phyloP scores from a whole-genome alignment of 2,113 vertebrate species.

The Marmota monax region DNA sequence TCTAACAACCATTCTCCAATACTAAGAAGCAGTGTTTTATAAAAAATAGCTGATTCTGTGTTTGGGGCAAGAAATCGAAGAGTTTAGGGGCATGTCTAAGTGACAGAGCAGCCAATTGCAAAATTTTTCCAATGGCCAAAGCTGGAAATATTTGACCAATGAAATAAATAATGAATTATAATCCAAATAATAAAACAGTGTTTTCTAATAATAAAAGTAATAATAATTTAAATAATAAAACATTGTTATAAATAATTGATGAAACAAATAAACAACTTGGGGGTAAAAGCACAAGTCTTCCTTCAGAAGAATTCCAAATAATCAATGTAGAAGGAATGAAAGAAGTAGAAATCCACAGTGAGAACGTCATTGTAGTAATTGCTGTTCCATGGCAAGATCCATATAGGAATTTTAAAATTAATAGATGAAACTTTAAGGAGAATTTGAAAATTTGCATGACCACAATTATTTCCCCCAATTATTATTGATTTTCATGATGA shows the following conservation, averaged over 20 bases:
- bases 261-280: not conserved
- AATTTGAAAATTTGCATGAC: not conserved
- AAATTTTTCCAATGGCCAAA: not conserved
- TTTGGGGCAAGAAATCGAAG: not conserved
- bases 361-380: not conserved
- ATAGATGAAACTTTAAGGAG: not conserved
- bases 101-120: not conserved
- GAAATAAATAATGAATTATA: not conserved
- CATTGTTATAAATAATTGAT: not conserved
- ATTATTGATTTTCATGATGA: not conserved
- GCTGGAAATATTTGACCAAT: not conserved
- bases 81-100: not conserved
- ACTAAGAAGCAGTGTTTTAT: not conserved
- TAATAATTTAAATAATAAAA: not conserved
- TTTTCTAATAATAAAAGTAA: not conserved
- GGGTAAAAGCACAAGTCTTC: not conserved
- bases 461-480: not conserved
- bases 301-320: not conserved
- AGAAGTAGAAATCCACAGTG: not conserved
- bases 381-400: not conserved
- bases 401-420: not conserved
- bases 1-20: not conserved
- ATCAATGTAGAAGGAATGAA: not conserved
- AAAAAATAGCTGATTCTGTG: not conserved
- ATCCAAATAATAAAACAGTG: not conserved